These are phyloP conservation scores for Pelagia noctiluca DNA, from an alignment of 30 jellyfish, hydroid and myxozoan species.

Conservation along the genomic window DNA sequence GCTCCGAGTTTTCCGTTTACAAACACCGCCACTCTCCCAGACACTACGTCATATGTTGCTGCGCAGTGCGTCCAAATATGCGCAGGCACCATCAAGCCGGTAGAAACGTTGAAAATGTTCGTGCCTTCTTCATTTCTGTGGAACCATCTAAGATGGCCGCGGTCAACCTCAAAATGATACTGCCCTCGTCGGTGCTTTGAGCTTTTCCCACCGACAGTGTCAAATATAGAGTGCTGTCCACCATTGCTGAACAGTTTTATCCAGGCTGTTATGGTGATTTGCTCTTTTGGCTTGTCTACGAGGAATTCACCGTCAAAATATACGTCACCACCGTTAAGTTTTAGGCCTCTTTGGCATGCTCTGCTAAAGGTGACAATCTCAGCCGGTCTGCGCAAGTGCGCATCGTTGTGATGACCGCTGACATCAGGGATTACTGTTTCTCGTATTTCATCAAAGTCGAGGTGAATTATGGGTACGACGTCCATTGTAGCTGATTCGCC, in stretches of 20 bases:
- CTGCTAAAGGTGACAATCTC: conserved; percentile 89
- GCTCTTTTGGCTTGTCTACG: conserved; percentile 89
- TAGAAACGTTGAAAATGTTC: conserved; percentile 79
- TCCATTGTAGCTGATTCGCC: conserved; percentile 78
- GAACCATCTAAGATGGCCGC: conserved; percentile 96
- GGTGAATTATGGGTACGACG: conserved; percentile 84
- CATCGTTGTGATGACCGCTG: conserved; percentile 98
- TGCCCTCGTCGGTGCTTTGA: conserved; percentile 90
- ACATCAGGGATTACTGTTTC: conserved; percentile 91
- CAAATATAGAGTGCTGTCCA: conserved; percentile 97
- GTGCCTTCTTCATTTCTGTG: conserved; percentile 94
- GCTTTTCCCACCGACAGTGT: conserved; percentile 95
- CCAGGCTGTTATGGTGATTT: conserved; percentile 94
- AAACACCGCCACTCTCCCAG: conserved; percentile 89
- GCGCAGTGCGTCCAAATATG: conserved; percentile 99
- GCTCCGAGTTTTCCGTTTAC: conserved; percentile 96
- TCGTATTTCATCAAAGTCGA: conserved; percentile 94
- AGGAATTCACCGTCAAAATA: conserved; percentile 96
- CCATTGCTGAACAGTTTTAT: conserved; percentile 95
- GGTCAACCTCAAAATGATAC: conserved; percentile 94
- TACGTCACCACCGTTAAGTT: conserved; percentile 96
- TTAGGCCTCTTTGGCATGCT: conserved; percentile 92
- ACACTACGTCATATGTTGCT: conserved; percentile 83
- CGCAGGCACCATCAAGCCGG: conserved; percentile 98
- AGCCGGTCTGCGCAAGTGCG: conserved; percentile 91